Conservation (phyloP, 2,797 vertebrate species). For the Etheostoma nigrum region DNA sequence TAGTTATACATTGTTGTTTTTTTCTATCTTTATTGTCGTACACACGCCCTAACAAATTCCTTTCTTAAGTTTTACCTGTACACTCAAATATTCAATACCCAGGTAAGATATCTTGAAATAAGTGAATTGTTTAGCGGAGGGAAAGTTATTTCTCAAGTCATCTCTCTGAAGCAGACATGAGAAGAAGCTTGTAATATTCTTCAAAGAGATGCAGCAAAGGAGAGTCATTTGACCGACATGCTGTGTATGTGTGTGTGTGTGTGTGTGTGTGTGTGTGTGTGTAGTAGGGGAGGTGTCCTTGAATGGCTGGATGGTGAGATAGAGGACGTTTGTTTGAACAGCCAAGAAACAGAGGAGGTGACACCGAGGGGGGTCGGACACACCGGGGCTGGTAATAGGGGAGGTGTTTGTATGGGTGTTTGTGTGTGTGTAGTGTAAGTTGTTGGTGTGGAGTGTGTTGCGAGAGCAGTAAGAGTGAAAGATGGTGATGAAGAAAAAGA, state of each 20-base stretch:
- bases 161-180: conserved; percentile 59
- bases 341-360: conserved; percentile 65
- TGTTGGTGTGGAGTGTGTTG: conserved; percentile 16
- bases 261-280: conserved; percentile 27
- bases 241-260: conserved; percentile 32
- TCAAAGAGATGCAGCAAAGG: conserved; percentile 55
- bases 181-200: conserved; percentile 58
- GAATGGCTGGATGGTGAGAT: conserved; percentile 65
- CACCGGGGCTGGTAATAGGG: conserved; percentile 36
- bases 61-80: conserved; percentile 4
- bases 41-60: conserved; percentile 1
- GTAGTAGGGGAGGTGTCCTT: conserved; percentile 57
- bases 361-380: conserved; percentile 50
- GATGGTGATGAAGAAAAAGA: conserved; percentile 10
- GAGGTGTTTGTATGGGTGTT: conserved; percentile 11
- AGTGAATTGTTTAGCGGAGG: conserved; percentile 22
- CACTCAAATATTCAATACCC: conserved; percentile 18
- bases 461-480: conserved; percentile 4
- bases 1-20: background rate
- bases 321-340: conserved; percentile 71
- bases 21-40: background rate
- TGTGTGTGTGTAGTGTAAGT: conserved; percentile 8
- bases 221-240: conserved; percentile 39
- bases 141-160: conserved; percentile 44
- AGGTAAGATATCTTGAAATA: conserved; percentile 38